Conservation (phyloP, 2,888 invertebrate species). For the Acrocyrtus sp. region DNA sequence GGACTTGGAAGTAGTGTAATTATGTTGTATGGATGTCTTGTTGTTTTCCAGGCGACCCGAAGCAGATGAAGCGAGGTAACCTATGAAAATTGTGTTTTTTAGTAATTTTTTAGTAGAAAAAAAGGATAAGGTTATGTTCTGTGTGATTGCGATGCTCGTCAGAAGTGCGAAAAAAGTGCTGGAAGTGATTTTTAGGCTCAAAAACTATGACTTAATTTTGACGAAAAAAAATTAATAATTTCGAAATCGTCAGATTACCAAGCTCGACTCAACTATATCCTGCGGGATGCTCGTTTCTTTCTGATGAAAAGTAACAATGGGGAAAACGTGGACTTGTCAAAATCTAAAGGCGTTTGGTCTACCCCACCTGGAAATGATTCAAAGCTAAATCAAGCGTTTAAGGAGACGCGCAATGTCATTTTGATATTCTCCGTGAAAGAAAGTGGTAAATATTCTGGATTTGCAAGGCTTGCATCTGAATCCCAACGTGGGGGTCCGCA, state of each 20-base stretch:
- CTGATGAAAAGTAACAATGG: constrained; percentile 98
- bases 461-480: constrained; percentile 89
- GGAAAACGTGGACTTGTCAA: constrained; percentile 94
- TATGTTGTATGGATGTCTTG: background rate
- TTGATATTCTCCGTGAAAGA: constrained; percentile 98
- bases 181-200: too few relatives aligned
- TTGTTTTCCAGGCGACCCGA: constrained; percentile 20
- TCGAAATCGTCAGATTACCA: constrained; percentile 76
- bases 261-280: constrained; percentile 87
- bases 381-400: constrained; percentile 93
- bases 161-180: too few relatives aligned
- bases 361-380: constrained; percentile 97
- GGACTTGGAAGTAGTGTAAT: background rate
- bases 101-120: too few relatives aligned
- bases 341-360: constrained; percentile 97
- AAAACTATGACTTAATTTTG: too few relatives aligned
- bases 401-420: constrained; percentile 92
- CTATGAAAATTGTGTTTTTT: too few relatives aligned
- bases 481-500: constrained; percentile 90
- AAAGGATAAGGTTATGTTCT: too few relatives aligned
- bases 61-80: constrained; percentile 36
- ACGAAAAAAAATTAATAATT: too few relatives aligned
- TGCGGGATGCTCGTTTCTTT: constrained; percentile 93
- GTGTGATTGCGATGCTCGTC: too few relatives aligned
- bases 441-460: constrained; percentile 90